Base-by-base conservation (phyloP, 53 echinoderm and acorn worm species). In the Astropecten irregularis region DNA sequence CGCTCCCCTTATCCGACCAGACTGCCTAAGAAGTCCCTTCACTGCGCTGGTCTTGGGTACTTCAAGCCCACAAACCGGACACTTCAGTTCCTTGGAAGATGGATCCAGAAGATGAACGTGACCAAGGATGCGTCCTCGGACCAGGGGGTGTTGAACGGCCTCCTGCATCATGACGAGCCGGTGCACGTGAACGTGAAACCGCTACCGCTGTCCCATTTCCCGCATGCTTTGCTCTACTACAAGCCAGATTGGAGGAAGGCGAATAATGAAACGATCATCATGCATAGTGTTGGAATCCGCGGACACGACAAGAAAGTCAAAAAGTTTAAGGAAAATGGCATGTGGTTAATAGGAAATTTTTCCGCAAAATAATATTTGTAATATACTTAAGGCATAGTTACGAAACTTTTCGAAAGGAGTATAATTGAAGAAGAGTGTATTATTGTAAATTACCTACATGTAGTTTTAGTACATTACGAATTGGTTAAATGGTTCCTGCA, bases 301-400 rank as follows among this genome's bases (percentile, higher is more conserved):
- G 79, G 79, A 2, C 79, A 79, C 29, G 79, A 79, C 36, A 37
- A 21, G 8, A 79, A 79, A 62, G 61, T 39, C 4, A 7, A 13
- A 16, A 22, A 62, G 27, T 79, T 60, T 26, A 36, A 61, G 23
- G 14, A 79, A 18, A 29, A 59, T 35, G 33, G 47, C 61, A 60
- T 79, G 79, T 79, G 79, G 79, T 13, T 67, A n/a, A n/a, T n/a
- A n/a, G n/a, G n/a, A n/a, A n/a, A n/a, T n/a, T n/a, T n/a, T n/a
- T n/a, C n/a, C n/a, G n/a, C n/a, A n/a, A n/a, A n/a, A n/a, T n/a
- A n/a, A n/a, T n/a, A n/a, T n/a, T n/a, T n/a, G n/a, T n/a, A n/a
- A n/a, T n/a, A n/a, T n/a, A n/a, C n/a, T n/a, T n/a, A n/a, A n/a
- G n/a, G n/a, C n/a, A n/a, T n/a, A n/a, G n/a, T n/a, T n/a, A n/a